Evolutionary conservation across 2,888 invertebrate species (phyloP), one percentile per base, ranked within the genome.

Genomic region (Mactromeris polynyma): DNA sequence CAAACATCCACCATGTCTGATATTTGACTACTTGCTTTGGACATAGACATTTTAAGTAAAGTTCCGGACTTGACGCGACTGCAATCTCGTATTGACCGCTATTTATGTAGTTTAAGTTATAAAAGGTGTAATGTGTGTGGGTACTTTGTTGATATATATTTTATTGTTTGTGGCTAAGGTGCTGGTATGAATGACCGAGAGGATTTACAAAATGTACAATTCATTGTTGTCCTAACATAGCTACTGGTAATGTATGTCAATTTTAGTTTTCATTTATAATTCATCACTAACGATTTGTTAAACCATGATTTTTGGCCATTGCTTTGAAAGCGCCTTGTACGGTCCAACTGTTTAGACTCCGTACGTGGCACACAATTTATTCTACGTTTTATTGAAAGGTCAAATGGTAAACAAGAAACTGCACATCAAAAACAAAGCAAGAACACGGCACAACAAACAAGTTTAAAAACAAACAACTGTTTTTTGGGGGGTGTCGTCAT

Each of bases 401-500:
- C 33, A 4, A 36, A 73, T 14, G 33, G 33, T 9, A 69, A 9
- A 69, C 31, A 73, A 69, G n/a, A 79, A 26, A 79, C 17, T n/a
- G 21, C 42, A 79, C 79, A n/a, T 26, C 79, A 79, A 40, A 14
- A 79, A 79, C 79, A 79, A 79, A 73, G 73, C 73, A 73, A 73
- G 36, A 38, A 42, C 42, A 79, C 31, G 26, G 36, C 79, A 79
- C 79, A 17, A n/a, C 79, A 79, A 79, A 79, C 79, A 46, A n/a
- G 6, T 79, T 42, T 40, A 42, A 26, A 79, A 73, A 36, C 73
- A 73, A 73, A 33, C 73, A 73, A 33, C 19, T 73, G 2, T 33
- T 33, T 73, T 33, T 33, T 33, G 11, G 58, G n/a, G 58, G 26
- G 58, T 9, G 26, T 26, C 58, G 26, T 7, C 26, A 26, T 64